These are phyloP conservation scores for Apantesis nais DNA, from an alignment of 2,888 invertebrate genomes.

Conservation along the genomic window DNA sequence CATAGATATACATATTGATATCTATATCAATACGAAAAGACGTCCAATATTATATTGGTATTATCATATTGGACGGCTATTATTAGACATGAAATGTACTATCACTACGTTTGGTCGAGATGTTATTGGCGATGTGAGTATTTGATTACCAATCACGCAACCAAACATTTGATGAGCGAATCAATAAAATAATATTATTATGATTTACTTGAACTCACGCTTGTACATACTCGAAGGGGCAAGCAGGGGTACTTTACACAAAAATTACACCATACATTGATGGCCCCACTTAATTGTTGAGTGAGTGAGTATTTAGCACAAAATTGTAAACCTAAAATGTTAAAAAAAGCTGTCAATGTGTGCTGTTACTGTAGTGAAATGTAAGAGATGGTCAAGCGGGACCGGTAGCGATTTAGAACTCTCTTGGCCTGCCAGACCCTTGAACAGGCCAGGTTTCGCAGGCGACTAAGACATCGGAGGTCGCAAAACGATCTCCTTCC, in stretches of 20 bases:
- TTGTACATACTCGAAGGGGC: too few relatives aligned
- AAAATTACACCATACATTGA: neutral
- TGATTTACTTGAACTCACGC: neutral
- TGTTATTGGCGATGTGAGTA: conserved; percentile 4
- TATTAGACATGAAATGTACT: conserved; percentile 10
- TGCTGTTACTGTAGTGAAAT: too few relatives aligned
- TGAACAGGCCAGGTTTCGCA: too few relatives aligned
- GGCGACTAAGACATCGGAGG: too few relatives aligned
- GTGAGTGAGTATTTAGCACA: too few relatives aligned
- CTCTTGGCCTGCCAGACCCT: too few relatives aligned
- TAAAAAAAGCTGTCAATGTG: too few relatives aligned
- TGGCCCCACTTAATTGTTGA: too few relatives aligned
- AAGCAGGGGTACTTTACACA: neutral
- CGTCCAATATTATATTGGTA: neutral
- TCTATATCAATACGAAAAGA: neutral
- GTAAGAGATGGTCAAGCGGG: too few relatives aligned
- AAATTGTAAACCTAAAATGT: too few relatives aligned
- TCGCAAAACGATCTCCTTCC: too few relatives aligned
- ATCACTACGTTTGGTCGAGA: neutral
- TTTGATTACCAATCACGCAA: conserved; percentile 11
- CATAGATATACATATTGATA: neutral
- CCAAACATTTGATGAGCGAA: conserved; percentile 8
- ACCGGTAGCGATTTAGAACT: too few relatives aligned
- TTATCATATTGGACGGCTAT: conserved; percentile 6
- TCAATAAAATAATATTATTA: neutral